Conservation (phyloP, 2,888 invertebrate genomes). For the Candidula unifasciata region DNA sequence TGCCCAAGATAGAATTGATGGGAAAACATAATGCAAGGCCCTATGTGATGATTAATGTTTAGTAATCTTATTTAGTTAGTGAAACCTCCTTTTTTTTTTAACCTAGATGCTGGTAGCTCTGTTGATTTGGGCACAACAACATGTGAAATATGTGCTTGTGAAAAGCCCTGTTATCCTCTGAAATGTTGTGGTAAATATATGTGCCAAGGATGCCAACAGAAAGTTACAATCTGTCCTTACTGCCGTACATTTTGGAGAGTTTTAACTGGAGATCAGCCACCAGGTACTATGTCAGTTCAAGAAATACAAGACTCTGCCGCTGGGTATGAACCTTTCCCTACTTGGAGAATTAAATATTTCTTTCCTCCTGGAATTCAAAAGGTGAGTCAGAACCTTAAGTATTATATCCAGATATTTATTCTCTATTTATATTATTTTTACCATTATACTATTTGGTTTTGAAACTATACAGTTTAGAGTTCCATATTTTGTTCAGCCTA, state of each 20-base stretch:
- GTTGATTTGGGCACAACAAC: not conserved
- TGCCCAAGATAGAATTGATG: too few relatives aligned
- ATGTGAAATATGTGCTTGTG: not conserved
- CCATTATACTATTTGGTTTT: too few relatives aligned
- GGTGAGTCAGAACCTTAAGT: not conserved
- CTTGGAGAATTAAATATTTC: constrained; percentile 31
- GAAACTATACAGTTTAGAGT: too few relatives aligned
- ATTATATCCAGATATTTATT: too few relatives aligned
- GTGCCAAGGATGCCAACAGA: constrained; percentile 4
- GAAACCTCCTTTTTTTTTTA: too few relatives aligned
- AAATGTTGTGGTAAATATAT: not conserved
- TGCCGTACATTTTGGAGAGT: not conserved
- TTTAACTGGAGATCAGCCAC: constrained; percentile 32
- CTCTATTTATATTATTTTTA: too few relatives aligned
- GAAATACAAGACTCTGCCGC: not conserved
- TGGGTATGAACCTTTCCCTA: constrained; percentile 16
- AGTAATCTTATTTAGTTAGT: too few relatives aligned
- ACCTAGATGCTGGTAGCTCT: not conserved
- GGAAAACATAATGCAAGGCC: too few relatives aligned
- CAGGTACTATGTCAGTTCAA: constrained; percentile 19
- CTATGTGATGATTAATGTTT: too few relatives aligned
- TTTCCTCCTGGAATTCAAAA: constrained; percentile 29
- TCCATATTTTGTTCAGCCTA: too few relatives aligned
- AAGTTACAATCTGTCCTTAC: not conserved
- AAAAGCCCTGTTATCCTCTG: not conserved